Base-by-base conservation (phyloP, 2,888 invertebrate species). In the Erebia ligea region DNA sequence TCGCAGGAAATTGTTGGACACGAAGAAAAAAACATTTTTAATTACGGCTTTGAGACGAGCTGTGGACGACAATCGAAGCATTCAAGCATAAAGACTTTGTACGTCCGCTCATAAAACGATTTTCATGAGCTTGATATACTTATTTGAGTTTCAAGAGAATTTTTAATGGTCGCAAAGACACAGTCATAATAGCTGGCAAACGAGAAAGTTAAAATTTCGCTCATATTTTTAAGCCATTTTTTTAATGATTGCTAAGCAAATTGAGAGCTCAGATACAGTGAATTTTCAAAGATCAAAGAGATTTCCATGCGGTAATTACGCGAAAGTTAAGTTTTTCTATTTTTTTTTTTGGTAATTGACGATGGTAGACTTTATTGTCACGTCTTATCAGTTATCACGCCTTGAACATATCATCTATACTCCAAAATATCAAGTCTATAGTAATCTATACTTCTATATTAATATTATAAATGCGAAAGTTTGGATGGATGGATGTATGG, bases 1-100 rank as follows among this genome's bases (percentile, higher is more conserved):
- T 82, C 87, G 80, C 83, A 83, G 87, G 85, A 88, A 89, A 87
- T 89, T 89, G 84, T 83, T 82, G 83, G 82, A 84, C 84, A 85
- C 80, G 82, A 80, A 84, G 79, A 84, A 77, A 85, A 85, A 81
- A 79, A 79, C 78, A 86, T 52, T 54, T 64, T 86, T 89, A 88
- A 90, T 90, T 88, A 88, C 84, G 80, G 76, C 52, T 54, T 64
- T 52, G 73, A 74, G 56, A 64, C 63, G 34, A 58, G 64, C 58
- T 63, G 40, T 50, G 45, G 64, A 57, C 25, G 19, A 69, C 48
- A 57, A 64, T 64, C 48, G 64, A 56, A 58, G 57, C 69, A 40
- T 48, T 64, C 56, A 34, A 69, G 64, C 69, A 57, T 50, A 58
- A 69, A 69, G 69, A 64, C 69, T 69, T 58, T 69, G 69, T 64